Base-by-base conservation (phyloP, 2,797 vertebrate species). In the Ctenochaetus hawaiiensis region DNA sequence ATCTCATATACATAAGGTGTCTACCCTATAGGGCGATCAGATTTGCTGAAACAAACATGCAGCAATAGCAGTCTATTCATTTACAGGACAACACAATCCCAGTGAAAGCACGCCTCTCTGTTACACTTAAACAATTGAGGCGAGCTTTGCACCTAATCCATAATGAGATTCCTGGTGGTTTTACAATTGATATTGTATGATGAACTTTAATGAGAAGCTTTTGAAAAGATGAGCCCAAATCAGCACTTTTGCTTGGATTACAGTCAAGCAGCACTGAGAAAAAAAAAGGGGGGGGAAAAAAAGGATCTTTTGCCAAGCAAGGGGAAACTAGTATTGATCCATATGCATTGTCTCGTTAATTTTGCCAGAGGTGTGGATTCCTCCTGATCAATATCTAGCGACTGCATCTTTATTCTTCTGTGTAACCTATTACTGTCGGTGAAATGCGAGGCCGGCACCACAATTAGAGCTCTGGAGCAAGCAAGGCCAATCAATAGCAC, bases 331-430 rank as follows among this genome's bases (percentile, higher is more conserved):
- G 34, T 93, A 98, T 98, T 70, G 97, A 98, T 96, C 96, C 90
- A 92, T 92, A 93, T 94, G 93, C 91, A 96, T 96, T 96, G 96
- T 97, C 96, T 97, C 93, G 92, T 96, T 97, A 97, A 98, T 98
- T 98, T 97, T 95, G 96, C 96, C 94, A 93, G 96, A 96, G 95
- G 95, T 91, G 95, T 96, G 95, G 95, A 95, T 96, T 95, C 94
- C 94, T 94, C 82, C 51, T 95, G 95, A 97, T 98, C 98, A 90
- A 98, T 99, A 96, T 88, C 89, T 85, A 93, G 95, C 93, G 95
- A 96, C 95, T 96, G 95, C 95, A 96, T 96, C 96, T 96, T 96
- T 96, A 97, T 97, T 97, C 95, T 96, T 92, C 92, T 85, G 94
- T 96, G 96, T 96, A 97, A 97, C 96, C 95, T 91, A 95, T 97